Evolutionary conservation across 2,113 vertebrate species (phyloP), one percentile per base, ranked within the genome.

Genomic region (Chaetodon auriga): DNA sequence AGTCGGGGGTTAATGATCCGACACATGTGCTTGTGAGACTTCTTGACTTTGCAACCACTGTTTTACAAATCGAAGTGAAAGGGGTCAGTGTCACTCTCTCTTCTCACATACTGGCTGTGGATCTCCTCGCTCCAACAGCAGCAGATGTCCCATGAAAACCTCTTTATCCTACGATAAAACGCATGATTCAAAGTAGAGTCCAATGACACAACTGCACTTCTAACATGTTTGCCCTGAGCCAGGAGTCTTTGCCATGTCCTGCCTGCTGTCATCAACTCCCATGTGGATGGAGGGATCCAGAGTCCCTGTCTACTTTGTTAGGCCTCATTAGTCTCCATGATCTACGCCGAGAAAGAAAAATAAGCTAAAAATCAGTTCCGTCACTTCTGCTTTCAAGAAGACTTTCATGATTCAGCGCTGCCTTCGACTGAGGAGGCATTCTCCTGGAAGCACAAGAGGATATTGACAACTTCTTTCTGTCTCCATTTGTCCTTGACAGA

Each of bases 391-490:
- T 35, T 43, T 14, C 1, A 49, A 48, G 21, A 46, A 63, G 68
- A n/a, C 25, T 55, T 45, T 25, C 23, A 18, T 53, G 15, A 51
- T 68, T 38, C 48, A 51, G 55, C 36, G 4, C 19, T n/a, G 36
- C 41, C 73, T 43, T 81, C 46, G 16, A 49, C 53, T 61, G 63
- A 18, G 25, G 74, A 19, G 19, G 51, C 41, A 55, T 68, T 51
- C n/a, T 72, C 41, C 49, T 43, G 35, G 55, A 66, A 51, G 49
- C 12, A 36, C 19, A 21, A 36, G 36, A 49, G 41, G 48, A 80
- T 83, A 86, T 66, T 80, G 81, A 85, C 61, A 82, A 35, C 46
- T 30, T 87, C 58, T 70, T 61, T 82, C 55, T 70, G 45, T 68
- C 58, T 65, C 60, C 61, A 48, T 82, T 78, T 75, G 41, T 51